phyloP scores from a whole-genome alignment of 1,140 invertebrate genomes.

The Lepidostoma basale region DNA sequence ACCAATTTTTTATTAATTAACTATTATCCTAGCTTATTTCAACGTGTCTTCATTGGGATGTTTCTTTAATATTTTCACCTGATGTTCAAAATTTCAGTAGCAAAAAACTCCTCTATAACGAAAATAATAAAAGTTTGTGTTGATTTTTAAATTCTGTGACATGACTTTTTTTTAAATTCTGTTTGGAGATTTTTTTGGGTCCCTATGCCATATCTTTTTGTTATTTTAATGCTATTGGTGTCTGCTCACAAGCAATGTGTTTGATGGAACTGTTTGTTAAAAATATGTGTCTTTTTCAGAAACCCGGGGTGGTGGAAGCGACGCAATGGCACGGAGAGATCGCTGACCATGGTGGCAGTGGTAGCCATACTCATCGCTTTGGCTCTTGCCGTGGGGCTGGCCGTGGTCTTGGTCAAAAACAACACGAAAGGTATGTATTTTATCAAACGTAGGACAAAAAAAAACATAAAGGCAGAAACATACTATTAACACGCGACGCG shows the following conservation, averaged over 20 bases:
- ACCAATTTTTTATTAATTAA: too few species aligned
- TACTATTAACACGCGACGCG: too few species aligned
- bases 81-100: too few species aligned
- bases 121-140: background rate
- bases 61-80: too few species aligned
- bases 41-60: too few species aligned
- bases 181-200: background rate
- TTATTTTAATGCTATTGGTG: background rate
- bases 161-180: background rate
- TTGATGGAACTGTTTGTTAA: too few species aligned
- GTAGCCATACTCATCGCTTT: constrained; percentile 66
- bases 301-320: constrained; percentile 86
- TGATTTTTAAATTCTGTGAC: background rate
- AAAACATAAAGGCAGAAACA: too few species aligned
- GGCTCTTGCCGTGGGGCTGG: constrained; percentile 67
- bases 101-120: background rate
- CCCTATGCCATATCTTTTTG: background rate
- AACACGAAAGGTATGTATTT: constrained; percentile 3
- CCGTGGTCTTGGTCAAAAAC: constrained; percentile 55
- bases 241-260: too few species aligned
- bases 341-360: constrained; percentile 68
- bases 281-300: constrained; percentile 60
- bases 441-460: too few species aligned
- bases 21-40: too few species aligned
- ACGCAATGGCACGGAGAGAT: constrained; percentile 74